Evolutionary conservation across 2,888 invertebrate species (phyloP), one percentile per base, ranked within the genome.

Genomic region (Cistogaster globosa): DNA sequence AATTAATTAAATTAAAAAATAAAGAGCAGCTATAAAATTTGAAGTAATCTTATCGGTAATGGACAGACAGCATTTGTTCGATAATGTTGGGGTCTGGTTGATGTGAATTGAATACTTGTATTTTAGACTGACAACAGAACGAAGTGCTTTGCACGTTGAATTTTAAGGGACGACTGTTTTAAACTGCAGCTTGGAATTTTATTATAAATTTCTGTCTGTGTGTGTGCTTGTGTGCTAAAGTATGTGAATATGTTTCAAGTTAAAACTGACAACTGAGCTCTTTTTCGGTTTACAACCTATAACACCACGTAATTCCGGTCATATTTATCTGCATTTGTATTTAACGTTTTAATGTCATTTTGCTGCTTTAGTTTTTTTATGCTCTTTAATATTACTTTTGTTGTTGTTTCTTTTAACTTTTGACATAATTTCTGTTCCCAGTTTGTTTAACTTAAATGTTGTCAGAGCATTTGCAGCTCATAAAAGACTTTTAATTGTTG

Each of bases 21-120:
- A 90, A 90, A 90, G 90, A 90, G 91, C 90, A 89, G 90, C 91
- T 88, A 90, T 90, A 90, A 90, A 90, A 90, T 90, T 85, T 90
- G 90, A 88, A 87, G 89, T 91, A 90, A 90, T 90, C 90, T 90
- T 90, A 90, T 90, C 90, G 87, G 88, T 88, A 88, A 88, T 88
- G 88, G 90, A 90, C 90, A 89, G 90, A 90, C 90, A 89, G 89
- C 87, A 82, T 84, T 81, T 82, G 81, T 81, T 65, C 68, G 87
- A 87, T 87, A 87, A 80, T 63, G 63, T 63, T 83, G 69, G 78
- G 57, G 76, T 36, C 71, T 45, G 76, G 36, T 3, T 72, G 79
- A 79, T 57, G 72, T 65, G 79, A 79, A 72, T 51, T 55, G 68
- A 42, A 60, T 60, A 53, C 26, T 26, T 67, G 48, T 78, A 76